A percentile compares a stretch with the other conserved stretches of the same genome.
phyloP scores from a whole-genome alignment of 1,140 invertebrate genomes.

The Drosophila sp. region DNA sequence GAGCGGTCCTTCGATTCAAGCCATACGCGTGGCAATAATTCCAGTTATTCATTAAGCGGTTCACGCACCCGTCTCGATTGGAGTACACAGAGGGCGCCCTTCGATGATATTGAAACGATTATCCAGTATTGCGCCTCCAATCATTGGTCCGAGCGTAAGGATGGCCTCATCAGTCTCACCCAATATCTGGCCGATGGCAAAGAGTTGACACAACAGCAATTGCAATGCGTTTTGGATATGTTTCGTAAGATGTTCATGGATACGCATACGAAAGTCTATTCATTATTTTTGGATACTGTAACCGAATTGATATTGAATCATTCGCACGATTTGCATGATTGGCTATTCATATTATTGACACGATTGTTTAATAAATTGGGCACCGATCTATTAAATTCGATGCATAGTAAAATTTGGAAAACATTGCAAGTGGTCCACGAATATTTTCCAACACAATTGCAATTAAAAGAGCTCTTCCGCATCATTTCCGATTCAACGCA shows the following conservation, averaged over 20 bases:
- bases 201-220: conserved; percentile 72
- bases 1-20: conserved; percentile 94
- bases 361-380: conserved; percentile 93
- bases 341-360: conserved; percentile 94
- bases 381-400: conserved; percentile 93
- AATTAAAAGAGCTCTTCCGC: conserved; percentile 87
- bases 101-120: conserved; percentile 94
- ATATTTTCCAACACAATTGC: conserved; percentile 86
- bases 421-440: conserved; percentile 93
- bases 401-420: conserved; percentile 94
- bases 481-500: conserved; percentile 95
- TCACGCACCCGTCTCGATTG: conserved; percentile 89
- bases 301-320: conserved; percentile 94
- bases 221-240: conserved; percentile 86
- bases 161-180: conserved; percentile 92
- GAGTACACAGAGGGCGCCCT: conserved; percentile 83
- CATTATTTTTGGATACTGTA: conserved; percentile 95
- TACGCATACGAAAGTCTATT: conserved; percentile 98
- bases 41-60: conserved; percentile 89
- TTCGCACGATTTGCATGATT: conserved; percentile 93
- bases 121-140: conserved; percentile 93
- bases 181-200: conserved; percentile 82
- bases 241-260: conserved; percentile 99
- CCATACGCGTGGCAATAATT: conserved; percentile 76
- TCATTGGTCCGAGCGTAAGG: conserved; percentile 96